Base-by-base conservation (phyloP, 2,113 vertebrate species). In the Butorides virescens region DNA sequence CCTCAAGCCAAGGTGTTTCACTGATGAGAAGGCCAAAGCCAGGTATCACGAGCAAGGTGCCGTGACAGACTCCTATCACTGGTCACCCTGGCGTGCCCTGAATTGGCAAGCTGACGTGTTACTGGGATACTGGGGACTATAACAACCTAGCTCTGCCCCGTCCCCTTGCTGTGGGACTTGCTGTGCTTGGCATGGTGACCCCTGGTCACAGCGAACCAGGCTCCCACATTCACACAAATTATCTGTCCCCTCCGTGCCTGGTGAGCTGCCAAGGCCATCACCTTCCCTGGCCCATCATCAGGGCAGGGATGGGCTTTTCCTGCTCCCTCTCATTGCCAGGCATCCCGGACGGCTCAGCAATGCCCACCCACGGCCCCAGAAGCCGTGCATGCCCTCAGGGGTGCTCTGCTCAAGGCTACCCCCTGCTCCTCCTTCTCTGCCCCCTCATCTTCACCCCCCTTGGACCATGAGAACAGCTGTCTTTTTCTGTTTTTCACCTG, bases 1-100 rank as follows among this genome's bases (percentile, higher is more conserved):
- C 23, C 22, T 2, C 34, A 65, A 6, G 26, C 49, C 27, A 4
- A 3, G 1, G 19, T 30, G 29, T 58, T 76, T 75, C 75, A 37
- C 36, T 61, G 39, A 32, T 39, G n/a, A 70, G 44, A 66, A 74
- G 21, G 44, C 71, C 67, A 53, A 39, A 82, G 39, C 22, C 32
- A 56, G 16, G 23, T 67, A 18, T 68, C 81, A 16, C 0, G 0
- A 49, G 39, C 34, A 30, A 23, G 37, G 42, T 82, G 36, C 70
- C 0, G 0, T 29, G 36, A 32, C 61, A 61, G 52, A n/a, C 18
- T 58, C 16, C 9, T 32, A 36, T n/a, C 13, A 2, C 52, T 72
- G 62, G 32, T 56, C 71, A 83, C 46, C 34, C 15, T 61, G 53
- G 17, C 12, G 1, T 63, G 44, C 47, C 78, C 42, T 26, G 56